Percentiles rank a stretch among this genome's conserved stretches.
Evolutionary conservation across 1,140 invertebrate species (phyloP).

Genomic region (Magallana gigas): DNA sequence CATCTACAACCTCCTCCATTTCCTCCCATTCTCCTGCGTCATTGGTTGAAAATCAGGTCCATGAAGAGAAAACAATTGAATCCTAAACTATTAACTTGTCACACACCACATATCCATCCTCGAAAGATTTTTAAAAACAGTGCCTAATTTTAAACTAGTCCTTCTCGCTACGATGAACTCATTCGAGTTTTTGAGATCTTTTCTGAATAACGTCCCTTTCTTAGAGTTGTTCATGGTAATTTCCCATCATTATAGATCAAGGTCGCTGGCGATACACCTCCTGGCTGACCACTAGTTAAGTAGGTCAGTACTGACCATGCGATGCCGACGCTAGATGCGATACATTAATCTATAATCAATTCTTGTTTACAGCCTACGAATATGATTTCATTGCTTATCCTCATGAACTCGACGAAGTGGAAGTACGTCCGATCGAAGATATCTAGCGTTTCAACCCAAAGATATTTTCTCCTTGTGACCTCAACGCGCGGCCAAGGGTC

Average conservation of each 20-base stretch:
- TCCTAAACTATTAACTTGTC: not conserved
- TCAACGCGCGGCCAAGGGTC: slow-evolving; percentile 32
- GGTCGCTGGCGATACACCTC: slow-evolving; percentile 2
- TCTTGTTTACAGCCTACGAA: slow-evolving; percentile 23
- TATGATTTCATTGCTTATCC: slow-evolving; percentile 36
- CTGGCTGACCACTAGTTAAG: slow-evolving; percentile 14
- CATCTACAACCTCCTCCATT: slow-evolving; percentile 7
- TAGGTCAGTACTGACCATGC: slow-evolving; percentile 7
- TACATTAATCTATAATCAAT: slow-evolving; percentile 27
- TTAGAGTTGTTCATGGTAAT: not conserved
- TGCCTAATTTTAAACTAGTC: not conserved
- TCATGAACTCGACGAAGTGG: slow-evolving; percentile 17
- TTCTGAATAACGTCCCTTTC: slow-evolving; percentile 25
- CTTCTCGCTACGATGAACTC: not conserved
- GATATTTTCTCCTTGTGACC: slow-evolving; percentile 32
- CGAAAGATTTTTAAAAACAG: not conserved
- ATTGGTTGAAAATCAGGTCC: slow-evolving; percentile 17
- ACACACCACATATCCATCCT: slow-evolving; percentile 4
- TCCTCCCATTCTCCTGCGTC: slow-evolving; percentile 4
- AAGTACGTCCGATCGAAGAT: slow-evolving; percentile 22
- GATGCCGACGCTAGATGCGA: not conserved
- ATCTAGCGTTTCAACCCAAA: slow-evolving; percentile 5
- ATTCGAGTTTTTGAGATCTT: not conserved
- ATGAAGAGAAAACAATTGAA: not conserved
- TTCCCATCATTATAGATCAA: slow-evolving; percentile 18